phyloP scores from a whole-genome alignment of 1,140 invertebrate genomes.

The Psilanteris sp. region DNA sequence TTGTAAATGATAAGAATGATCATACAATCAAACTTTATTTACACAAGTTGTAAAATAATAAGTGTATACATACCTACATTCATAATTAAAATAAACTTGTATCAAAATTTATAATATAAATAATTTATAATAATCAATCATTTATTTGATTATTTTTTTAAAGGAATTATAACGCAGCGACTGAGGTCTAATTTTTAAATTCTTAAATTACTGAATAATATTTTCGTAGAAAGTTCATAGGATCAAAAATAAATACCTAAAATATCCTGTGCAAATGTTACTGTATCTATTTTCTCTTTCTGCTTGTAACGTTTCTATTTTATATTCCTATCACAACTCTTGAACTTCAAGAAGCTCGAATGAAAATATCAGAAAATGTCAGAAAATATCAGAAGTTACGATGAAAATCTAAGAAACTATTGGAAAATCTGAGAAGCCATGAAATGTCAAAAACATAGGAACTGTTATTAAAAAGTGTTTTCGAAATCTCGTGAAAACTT shows the following conservation, averaged over 20 bases:
- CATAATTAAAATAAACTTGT: too few species aligned
- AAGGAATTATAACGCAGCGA: too few species aligned
- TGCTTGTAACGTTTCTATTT: constrained; percentile 43
- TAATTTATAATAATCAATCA: too few species aligned
- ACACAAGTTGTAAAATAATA: too few species aligned
- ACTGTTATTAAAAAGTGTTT: constrained; percentile 42
- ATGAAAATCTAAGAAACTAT: constrained; percentile 58
- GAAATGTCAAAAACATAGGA: constrained; percentile 23
- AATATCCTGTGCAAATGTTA: constrained; percentile 25
- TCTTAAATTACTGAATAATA: background rate
- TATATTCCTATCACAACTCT: constrained; percentile 53
- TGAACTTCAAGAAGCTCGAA: constrained; percentile 49
- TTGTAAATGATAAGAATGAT: too few species aligned
- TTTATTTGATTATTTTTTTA: too few species aligned
- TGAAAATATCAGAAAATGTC: constrained; percentile 59
- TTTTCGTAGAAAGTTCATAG: constrained; percentile 7
- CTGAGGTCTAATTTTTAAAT: background rate
- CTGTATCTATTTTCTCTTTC: constrained; percentile 20
- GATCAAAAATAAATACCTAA: constrained; percentile 7
- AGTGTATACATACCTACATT: too few species aligned
- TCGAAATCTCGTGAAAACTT: background rate
- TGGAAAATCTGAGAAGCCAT: constrained; percentile 43
- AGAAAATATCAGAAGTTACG: constrained; percentile 48
- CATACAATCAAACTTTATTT: too few species aligned
- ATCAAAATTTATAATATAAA: too few species aligned